A percentile compares a stretch with the other conserved stretches of the same genome.
Conservation (phyloP, 35 echinoderm and acorn worm species). For the Strongylocentrotus purpuratus region DNA sequence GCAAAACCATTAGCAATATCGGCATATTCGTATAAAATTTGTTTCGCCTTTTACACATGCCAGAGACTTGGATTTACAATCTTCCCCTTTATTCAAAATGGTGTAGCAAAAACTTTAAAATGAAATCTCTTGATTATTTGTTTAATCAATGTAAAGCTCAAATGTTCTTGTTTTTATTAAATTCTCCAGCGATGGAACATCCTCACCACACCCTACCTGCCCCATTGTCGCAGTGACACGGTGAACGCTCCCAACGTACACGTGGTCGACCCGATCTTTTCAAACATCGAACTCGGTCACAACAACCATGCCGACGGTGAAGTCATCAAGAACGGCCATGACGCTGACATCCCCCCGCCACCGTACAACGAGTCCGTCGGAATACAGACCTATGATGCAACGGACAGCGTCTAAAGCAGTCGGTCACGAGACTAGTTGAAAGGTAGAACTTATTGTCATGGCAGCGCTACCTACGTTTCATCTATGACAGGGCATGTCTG, state of each 20-base stretch:
- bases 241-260: background rate
- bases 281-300: constrained; percentile 24
- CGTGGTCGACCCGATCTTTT: background rate
- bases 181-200: background rate
- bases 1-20: no score
- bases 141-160: no score
- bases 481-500: background rate
- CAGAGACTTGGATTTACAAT: no score
- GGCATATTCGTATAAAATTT: no score
- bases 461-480: background rate
- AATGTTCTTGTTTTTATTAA: background rate
- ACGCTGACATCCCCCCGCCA: background rate
- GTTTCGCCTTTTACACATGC: no score
- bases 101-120: no score
- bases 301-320: background rate
- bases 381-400: background rate
- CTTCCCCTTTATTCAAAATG: no score
- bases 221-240: constrained; percentile 20
- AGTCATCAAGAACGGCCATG: background rate
- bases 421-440: background rate
- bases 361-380: background rate
- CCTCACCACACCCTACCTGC: constrained; percentile 32
- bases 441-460: background rate
- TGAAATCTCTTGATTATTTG: no score
- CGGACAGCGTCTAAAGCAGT: background rate